Conservation (phyloP, 2,113 vertebrate genomes). For the Hucho hucho region DNA sequence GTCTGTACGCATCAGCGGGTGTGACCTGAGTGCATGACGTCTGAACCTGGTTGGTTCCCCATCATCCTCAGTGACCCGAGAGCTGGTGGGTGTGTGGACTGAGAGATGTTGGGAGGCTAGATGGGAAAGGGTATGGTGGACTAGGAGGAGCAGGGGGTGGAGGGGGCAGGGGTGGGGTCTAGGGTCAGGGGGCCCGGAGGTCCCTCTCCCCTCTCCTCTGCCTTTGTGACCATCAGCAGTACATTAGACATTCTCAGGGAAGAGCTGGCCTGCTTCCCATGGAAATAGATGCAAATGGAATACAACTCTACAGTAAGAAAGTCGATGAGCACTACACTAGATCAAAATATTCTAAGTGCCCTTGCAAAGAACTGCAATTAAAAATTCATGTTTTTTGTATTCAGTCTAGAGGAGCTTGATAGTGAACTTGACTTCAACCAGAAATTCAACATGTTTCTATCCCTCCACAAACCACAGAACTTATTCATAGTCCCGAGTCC, state of each 20-base stretch:
- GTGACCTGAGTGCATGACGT: constrained; percentile 18
- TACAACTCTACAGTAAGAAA: background rate
- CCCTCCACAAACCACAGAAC: too few species aligned
- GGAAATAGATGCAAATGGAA: constrained; percentile 29
- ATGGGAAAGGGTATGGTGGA: background rate
- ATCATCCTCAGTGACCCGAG: background rate
- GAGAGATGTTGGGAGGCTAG: background rate
- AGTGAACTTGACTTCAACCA: background rate
- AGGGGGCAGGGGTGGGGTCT: background rate
- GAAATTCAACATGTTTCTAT: too few species aligned
- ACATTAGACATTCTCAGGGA: constrained; percentile 16
- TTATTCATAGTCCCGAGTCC: too few species aligned
- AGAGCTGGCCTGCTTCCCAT: constrained; percentile 15
- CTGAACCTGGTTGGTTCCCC: background rate
- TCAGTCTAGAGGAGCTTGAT: background rate
- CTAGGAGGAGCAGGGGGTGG: background rate
- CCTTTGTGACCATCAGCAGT: background rate
- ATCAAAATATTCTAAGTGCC: background rate
- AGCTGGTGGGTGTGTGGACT: background rate
- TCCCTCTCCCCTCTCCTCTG: background rate
- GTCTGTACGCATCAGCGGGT: constrained; percentile 14
- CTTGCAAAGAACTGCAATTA: background rate
- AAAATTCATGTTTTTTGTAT: background rate
- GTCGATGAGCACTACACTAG: background rate
- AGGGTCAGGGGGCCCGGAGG: background rate